These are phyloP conservation scores for Torymus tubicola DNA, from an alignment of 2,888 invertebrate species.

Conservation along the genomic window DNA sequence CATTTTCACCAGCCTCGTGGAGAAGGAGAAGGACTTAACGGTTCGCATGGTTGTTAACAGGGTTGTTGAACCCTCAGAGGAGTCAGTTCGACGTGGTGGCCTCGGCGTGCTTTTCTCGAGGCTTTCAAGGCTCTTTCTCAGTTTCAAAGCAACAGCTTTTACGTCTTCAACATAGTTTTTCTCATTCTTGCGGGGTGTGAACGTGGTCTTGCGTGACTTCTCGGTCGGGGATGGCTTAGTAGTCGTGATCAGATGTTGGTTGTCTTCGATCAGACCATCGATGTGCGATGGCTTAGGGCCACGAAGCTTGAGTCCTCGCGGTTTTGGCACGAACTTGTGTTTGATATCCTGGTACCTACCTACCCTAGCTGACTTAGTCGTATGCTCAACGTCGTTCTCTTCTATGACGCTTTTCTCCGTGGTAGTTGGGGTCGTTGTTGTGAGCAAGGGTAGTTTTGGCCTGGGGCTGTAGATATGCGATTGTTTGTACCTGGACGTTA, in stretches of 20 bases:
- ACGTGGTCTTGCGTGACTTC: conserved; percentile 28
- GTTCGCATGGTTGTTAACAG: conserved; percentile 55
- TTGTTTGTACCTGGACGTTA: conserved; percentile 53
- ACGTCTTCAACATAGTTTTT: conserved; percentile 49
- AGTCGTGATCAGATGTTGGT: background rate
- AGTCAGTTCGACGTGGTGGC: conserved; percentile 55
- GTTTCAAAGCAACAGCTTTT: conserved; percentile 51
- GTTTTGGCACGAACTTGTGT: conserved; percentile 41
- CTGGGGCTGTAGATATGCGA: conserved; percentile 1
- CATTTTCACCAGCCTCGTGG: conserved; percentile 51
- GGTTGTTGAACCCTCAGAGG: conserved; percentile 58
- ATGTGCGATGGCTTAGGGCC: conserved; percentile 41
- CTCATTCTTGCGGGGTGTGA: conserved; percentile 41
- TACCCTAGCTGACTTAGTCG: conserved; percentile 24
- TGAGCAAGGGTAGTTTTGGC: conserved; percentile 3
- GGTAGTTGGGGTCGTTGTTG: background rate
- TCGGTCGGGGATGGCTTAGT: conserved; percentile 28
- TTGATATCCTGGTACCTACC: conserved; percentile 47
- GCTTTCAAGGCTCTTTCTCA: conserved; percentile 50
- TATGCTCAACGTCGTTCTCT: conserved; percentile 28
- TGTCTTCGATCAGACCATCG: conserved; percentile 12
- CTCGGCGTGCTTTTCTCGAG: conserved; percentile 45
- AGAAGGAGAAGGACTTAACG: conserved; percentile 57
- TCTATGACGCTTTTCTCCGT: background rate
- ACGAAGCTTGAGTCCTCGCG: conserved; percentile 23